Evolutionary conservation across 1,140 invertebrate species (phyloP), one percentile per base, ranked within the genome.

Genomic region (Pygmarrhopalites habei): DNA sequence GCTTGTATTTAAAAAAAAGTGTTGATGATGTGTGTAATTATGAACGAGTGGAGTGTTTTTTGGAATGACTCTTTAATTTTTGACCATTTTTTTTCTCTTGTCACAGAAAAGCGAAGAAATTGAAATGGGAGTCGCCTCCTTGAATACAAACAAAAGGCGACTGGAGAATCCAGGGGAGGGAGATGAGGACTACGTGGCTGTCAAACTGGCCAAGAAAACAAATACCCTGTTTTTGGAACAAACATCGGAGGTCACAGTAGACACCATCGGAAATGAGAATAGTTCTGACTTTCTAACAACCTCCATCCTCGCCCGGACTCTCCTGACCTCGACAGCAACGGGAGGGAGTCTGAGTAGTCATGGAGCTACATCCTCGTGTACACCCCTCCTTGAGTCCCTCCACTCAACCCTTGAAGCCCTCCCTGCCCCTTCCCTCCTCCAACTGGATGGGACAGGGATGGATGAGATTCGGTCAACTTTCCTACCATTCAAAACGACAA

Each of bases 231-330:
- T 53, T 19, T 30, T 56, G 7, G 39, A 52, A 15, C n/a, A 30
- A 32, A 51, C 53, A 15, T 28, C 53, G 23, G 52, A 60, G 4
- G 62, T 55, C 3, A 47, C 30, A 32, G 60, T 53, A n/a, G 39
- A 30, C n/a, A 57, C 44, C 21, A 60, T 49, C 32, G 59, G 55
- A 29, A 49, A 51, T 52, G 60, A 68, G 43, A 63, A 57, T 28
- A 67, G 55, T 58, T 65, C 67, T 1, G 69, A 71, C 35, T 68
- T 71, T 41, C 57, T 71, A 25, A 68, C 69, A 2, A 71, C 69
- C 1, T 71, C 69, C 7, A 71, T 71, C 21, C 49, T 71, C 15
- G 69, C 69, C 28, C 55, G 66, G 28, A 71, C 69, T 14, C 66
- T 71, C 1, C 43, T 71, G 14, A 62, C 60, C 14, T 52, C 60